These are phyloP conservation scores for Esperia sulphurella DNA, from an alignment of 2,888 invertebrate genomes.

Conservation along the genomic window DNA sequence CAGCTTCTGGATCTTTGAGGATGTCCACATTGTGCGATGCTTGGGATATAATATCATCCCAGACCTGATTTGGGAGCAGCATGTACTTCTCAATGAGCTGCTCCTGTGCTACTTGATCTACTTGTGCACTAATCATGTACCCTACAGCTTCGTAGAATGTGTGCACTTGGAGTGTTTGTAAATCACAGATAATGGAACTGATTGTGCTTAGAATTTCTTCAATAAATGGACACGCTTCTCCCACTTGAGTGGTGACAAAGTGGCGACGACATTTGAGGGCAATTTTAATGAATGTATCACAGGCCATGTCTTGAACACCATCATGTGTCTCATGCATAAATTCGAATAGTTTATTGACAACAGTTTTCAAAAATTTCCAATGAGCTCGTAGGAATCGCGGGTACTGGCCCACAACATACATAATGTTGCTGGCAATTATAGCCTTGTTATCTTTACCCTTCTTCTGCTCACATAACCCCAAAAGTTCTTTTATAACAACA, in stretches of 20 bases:
- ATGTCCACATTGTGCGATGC: constrained; percentile 98
- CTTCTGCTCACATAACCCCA: constrained; percentile 98
- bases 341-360: constrained; percentile 99
- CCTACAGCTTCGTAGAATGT: constrained; percentile 99
- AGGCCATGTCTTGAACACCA: constrained; percentile 99
- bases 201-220: constrained; percentile 98
- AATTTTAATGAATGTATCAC: constrained; percentile 99
- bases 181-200: constrained; percentile 98
- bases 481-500: constrained; percentile 97
- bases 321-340: constrained; percentile 99
- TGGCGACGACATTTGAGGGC: constrained; percentile 98
- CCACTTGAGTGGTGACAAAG: constrained; percentile 97
- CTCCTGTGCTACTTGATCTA: constrained; percentile 94
- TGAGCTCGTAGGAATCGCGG: constrained; percentile 99
- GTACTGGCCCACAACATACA: constrained; percentile 99
- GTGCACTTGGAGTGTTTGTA: constrained; percentile 98
- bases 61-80: constrained; percentile 97
- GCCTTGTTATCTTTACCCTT: constrained; percentile 99
- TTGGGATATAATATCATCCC: constrained; percentile 98
- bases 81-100: constrained; percentile 98
- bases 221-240: constrained; percentile 98
- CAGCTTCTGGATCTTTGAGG: constrained; percentile 96
- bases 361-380: constrained; percentile 99
- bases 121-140: constrained; percentile 98
- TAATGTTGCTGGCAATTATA: constrained; percentile 99